Conservation (phyloP, 2,113 vertebrate species). For the Cinclus cinclus region DNA sequence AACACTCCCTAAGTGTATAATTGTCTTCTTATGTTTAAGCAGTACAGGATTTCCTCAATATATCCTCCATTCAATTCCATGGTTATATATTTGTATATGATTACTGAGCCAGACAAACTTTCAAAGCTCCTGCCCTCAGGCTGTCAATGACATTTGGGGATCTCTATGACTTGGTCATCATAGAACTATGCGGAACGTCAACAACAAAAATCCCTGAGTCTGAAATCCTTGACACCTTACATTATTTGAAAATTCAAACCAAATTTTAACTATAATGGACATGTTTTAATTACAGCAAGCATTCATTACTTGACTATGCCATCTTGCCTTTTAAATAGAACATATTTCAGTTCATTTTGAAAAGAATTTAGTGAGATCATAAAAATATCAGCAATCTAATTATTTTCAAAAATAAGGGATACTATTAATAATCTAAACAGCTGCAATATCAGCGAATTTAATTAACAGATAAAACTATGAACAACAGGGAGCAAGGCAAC, state of each 20-base stretch:
- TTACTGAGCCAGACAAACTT: not conserved
- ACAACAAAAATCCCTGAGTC: not conserved
- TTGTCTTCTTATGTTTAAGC: not conserved
- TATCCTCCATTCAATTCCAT: not conserved
- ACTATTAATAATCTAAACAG: conserved; percentile 65
- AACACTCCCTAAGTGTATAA: not conserved
- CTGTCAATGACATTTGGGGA: not conserved
- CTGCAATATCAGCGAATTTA: conserved; percentile 61
- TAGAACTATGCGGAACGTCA: not conserved
- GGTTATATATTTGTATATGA: not conserved
- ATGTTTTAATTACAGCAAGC: not conserved
- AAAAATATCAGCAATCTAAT: conserved; percentile 47
- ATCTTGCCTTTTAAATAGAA: not conserved
- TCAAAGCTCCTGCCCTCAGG: not conserved
- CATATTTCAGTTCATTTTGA: not conserved
- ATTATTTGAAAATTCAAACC: not conserved
- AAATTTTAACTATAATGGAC: not conserved
- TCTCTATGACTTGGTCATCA: not conserved
- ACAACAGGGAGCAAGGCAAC: conserved; percentile 62
- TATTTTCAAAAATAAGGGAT: conserved; percentile 48
- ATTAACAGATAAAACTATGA: conserved; percentile 71
- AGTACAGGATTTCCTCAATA: not conserved
- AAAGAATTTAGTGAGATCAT: conserved; percentile 27
- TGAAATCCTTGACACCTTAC: not conserved
- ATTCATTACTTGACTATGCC: not conserved